phyloP scores from a whole-genome alignment of 1,140 invertebrate species.

The Macrobrachium nipponense region DNA sequence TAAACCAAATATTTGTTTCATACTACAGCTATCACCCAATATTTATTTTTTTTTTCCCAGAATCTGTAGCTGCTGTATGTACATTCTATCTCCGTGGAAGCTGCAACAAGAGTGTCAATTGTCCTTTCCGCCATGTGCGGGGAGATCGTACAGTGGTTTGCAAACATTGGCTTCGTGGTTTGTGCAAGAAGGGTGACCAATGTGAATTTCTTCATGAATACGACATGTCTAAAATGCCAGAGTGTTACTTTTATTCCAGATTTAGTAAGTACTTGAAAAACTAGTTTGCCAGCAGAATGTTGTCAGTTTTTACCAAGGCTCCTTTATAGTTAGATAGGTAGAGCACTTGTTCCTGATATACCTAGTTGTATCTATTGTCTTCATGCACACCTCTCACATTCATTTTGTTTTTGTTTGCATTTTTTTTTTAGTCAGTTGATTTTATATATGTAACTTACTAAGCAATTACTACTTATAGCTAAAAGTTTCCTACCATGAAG shows the following conservation, averaged over 20 bases:
- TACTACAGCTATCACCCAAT: not conserved
- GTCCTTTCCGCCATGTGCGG: constrained; percentile 96
- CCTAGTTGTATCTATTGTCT: no score
- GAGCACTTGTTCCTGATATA: no score
- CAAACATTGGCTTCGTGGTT: constrained; percentile 98
- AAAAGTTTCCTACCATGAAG: no score
- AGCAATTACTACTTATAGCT: no score
- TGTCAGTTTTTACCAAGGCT: no score
- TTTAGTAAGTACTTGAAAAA: constrained; percentile 76
- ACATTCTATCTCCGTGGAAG: constrained; percentile 86
- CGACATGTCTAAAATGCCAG: constrained; percentile 99
- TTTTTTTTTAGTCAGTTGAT: not conserved
- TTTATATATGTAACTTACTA: not conserved
- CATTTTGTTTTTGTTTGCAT: not conserved
- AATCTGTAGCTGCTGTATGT: constrained; percentile 96
- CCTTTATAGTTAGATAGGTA: no score
- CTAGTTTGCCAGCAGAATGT: no score
- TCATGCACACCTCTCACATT: no score
- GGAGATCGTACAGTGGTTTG: constrained; percentile 99
- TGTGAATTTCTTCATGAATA: constrained; percentile 99
- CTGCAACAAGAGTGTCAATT: constrained; percentile 89
- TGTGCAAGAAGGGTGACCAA: constrained; percentile 99
- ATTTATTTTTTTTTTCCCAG: constrained; percentile 73
- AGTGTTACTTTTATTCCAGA: constrained; percentile 99
- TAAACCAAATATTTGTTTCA: not conserved